These are phyloP conservation scores for Pungitius pungitius DNA, from an alignment of 2,113 vertebrate species.

Conservation along the genomic window DNA sequence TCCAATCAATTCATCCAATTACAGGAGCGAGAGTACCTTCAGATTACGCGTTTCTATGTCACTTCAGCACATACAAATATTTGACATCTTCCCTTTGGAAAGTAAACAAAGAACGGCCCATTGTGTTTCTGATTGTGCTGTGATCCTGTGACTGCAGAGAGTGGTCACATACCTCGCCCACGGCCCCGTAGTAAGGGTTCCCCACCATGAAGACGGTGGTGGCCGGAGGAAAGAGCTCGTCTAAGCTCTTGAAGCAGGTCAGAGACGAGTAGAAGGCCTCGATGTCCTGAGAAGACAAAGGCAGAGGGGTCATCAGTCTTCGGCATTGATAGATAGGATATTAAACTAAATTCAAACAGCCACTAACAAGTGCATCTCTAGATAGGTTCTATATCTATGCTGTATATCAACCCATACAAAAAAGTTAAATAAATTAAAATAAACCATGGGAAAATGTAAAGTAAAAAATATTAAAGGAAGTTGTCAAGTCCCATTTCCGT, in stretches of 20 bases:
- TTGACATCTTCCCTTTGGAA: too few species aligned
- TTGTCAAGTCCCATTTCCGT: too few species aligned
- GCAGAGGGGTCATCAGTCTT: too few species aligned
- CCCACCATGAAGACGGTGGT: conserved; percentile 95
- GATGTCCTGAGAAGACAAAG: conserved; percentile 83
- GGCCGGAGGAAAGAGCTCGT: conserved; percentile 89
- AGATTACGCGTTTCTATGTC: not conserved
- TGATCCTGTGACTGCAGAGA: too few species aligned
- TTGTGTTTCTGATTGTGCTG: not conserved
- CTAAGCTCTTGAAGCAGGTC: conserved; percentile 87
- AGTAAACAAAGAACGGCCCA: not conserved
- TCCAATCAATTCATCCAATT: not conserved
- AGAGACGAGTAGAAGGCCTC: conserved; percentile 88
- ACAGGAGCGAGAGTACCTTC: not conserved
- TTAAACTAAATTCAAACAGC: not conserved
- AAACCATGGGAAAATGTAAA: not conserved
- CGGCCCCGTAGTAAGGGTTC: conserved; percentile 93
- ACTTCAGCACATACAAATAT: not conserved
- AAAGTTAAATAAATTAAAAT: not conserved
- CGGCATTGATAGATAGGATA: not conserved
- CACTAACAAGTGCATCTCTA: too few species aligned
- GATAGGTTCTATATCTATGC: not conserved
- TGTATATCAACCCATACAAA: not conserved
- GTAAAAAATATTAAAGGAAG: not conserved
- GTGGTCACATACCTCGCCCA: conserved; percentile 89